These are phyloP conservation scores for Hydrochoerus hydrochaeris DNA, from an alignment of 2,113 vertebrate genomes.

Conservation along the genomic window DNA sequence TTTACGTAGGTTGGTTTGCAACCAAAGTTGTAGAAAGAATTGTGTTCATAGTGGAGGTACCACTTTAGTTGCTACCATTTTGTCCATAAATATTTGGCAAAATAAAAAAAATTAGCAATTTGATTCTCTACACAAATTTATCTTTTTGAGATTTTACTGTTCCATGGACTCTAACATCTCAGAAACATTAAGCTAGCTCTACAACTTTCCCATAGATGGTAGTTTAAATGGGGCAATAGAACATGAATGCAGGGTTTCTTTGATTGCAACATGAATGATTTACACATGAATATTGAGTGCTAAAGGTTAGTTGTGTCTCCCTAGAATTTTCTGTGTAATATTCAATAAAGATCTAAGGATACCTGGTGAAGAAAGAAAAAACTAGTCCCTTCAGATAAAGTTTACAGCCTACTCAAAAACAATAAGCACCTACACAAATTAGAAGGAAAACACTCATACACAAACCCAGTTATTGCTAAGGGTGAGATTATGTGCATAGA, in stretches of 20 bases:
- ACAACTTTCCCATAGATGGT: neutral
- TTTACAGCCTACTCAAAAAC: neutral
- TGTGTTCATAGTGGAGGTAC: neutral
- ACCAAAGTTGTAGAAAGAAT: neutral
- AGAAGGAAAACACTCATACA: neutral
- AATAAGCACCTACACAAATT: neutral
- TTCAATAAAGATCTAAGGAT: neutral
- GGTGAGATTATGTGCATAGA: neutral
- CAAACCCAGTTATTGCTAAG: neutral
- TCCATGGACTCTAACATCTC: neutral
- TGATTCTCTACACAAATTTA: neutral
- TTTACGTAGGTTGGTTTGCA: neutral
- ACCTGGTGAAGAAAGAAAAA: neutral
- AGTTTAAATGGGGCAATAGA: neutral
- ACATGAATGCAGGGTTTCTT: neutral
- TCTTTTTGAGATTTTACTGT: neutral
- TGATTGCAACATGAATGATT: neutral
- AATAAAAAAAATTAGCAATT: slow-evolving; percentile 3
- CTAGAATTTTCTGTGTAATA: neutral
- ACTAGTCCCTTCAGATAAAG: neutral
- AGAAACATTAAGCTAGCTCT: neutral
- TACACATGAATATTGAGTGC: neutral
- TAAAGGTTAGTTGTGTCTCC: neutral
- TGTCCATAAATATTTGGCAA: neutral
- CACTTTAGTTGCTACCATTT: neutral